Evolutionary conservation across 2,113 vertebrate genomes (phyloP).

Genomic region (Eira barbara): DNA sequence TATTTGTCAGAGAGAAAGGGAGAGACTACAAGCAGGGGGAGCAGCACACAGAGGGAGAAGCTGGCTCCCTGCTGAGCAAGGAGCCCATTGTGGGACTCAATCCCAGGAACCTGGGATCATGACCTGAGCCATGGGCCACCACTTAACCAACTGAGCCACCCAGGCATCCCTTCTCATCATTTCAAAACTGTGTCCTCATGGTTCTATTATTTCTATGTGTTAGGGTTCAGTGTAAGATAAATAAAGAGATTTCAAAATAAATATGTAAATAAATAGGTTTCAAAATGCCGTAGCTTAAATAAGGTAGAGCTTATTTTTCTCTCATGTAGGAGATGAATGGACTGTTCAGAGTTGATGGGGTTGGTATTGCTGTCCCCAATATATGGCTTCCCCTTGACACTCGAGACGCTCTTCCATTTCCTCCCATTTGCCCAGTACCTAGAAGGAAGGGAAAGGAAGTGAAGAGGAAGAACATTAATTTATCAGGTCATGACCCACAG

Average conservation of each 20-base stretch:
- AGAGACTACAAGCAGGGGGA: too few species aligned
- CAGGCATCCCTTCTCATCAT: not conserved
- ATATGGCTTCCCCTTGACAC: accelerated
- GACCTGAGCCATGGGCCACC: too few species aligned
- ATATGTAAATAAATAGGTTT: not conserved
- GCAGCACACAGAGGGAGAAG: too few species aligned
- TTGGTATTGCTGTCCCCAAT: accelerated
- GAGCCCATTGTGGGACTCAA: too few species aligned
- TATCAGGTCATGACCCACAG: not conserved
- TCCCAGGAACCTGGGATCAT: too few species aligned
- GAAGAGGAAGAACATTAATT: not conserved
- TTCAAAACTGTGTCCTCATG: not conserved
- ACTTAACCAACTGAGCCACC: too few species aligned
- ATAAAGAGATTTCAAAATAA: not conserved
- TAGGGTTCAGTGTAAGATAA: not conserved
- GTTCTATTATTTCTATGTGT: not conserved
- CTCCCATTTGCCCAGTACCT: not conserved
- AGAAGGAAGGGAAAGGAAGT: not conserved
- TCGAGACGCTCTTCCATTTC: not conserved
- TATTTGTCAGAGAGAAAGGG: too few species aligned
- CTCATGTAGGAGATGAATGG: not conserved
- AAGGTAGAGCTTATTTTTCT: not conserved
- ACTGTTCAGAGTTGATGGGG: too few species aligned
- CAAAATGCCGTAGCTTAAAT: not conserved
- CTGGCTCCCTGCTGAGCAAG: too few species aligned